phyloP scores from a whole-genome alignment of 2,797 vertebrate genomes.

The Craterocephalus amniculus region DNA sequence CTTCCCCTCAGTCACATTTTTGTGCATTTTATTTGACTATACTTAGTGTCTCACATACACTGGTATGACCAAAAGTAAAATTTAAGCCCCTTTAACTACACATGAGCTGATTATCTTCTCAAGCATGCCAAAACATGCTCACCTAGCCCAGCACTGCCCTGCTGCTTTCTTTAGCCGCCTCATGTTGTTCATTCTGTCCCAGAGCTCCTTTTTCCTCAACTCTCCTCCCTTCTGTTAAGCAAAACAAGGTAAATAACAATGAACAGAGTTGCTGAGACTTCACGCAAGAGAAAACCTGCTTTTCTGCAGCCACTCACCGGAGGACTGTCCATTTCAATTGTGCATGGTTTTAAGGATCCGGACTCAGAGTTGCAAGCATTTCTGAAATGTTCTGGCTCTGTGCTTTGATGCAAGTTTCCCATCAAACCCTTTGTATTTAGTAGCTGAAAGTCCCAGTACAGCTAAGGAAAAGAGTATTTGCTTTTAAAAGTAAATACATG shows the following conservation, averaged over 20 bases:
- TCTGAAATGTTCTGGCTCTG: slow-evolving; percentile 6
- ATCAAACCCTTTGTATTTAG: slow-evolving; percentile 62
- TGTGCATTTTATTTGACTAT: neutral
- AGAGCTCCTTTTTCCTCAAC: slow-evolving; percentile 7
- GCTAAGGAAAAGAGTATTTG: slow-evolving; percentile 55
- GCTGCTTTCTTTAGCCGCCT: slow-evolving; percentile 68
- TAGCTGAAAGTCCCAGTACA: slow-evolving; percentile 82
- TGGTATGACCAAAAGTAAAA: neutral
- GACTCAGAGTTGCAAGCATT: slow-evolving; percentile 13
- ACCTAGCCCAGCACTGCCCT: slow-evolving; percentile 76
- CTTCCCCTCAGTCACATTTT: neutral
- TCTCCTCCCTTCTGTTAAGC: slow-evolving; percentile 15
- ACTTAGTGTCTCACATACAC: neutral
- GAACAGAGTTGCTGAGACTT: neutral
- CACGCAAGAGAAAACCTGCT: neutral
- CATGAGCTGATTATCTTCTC: neutral
- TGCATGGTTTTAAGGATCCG: neutral
- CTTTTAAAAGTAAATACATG: neutral
- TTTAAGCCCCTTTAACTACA: neutral
- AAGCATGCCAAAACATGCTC: slow-evolving; percentile 10
- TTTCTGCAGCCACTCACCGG: slow-evolving; percentile 28
- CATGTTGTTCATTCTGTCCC: slow-evolving; percentile 3
- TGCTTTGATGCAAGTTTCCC: slow-evolving; percentile 20
- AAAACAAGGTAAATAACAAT: slow-evolving; percentile 12
- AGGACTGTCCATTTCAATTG: slow-evolving; percentile 1